Conservation (phyloP, 2,888 invertebrate genomes). For the Cactoblastis cactorum region DNA sequence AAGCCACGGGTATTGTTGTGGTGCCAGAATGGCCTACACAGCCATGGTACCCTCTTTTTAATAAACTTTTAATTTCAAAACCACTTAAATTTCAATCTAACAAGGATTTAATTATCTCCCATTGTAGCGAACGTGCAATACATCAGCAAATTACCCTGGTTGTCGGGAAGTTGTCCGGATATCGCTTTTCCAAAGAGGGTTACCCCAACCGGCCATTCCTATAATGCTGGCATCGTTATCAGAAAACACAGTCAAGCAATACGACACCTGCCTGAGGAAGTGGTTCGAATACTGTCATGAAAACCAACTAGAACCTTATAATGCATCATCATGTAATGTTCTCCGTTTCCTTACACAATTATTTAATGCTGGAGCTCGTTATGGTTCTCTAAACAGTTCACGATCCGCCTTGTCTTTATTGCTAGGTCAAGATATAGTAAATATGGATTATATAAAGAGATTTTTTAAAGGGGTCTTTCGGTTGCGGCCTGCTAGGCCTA, state of each 20-base stretch:
- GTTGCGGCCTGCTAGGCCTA: background rate
- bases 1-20: conserved; percentile 15
- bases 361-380: background rate
- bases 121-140: background rate
- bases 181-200: background rate
- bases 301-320: background rate
- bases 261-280: background rate
- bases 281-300: background rate
- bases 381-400: background rate
- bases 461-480: background rate
- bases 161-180: background rate
- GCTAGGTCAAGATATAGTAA: background rate
- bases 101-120: background rate
- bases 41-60: conserved; percentile 20
- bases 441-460: background rate
- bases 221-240: background rate
- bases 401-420: background rate
- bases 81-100: background rate
- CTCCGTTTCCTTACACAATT: background rate
- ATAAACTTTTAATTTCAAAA: background rate
- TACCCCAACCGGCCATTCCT: background rate
- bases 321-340: background rate
- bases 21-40: conserved; percentile 22
- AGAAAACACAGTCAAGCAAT: background rate
- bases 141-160: background rate